Base-by-base conservation (phyloP, 2,113 vertebrate species). In the Scomber japonicus region DNA sequence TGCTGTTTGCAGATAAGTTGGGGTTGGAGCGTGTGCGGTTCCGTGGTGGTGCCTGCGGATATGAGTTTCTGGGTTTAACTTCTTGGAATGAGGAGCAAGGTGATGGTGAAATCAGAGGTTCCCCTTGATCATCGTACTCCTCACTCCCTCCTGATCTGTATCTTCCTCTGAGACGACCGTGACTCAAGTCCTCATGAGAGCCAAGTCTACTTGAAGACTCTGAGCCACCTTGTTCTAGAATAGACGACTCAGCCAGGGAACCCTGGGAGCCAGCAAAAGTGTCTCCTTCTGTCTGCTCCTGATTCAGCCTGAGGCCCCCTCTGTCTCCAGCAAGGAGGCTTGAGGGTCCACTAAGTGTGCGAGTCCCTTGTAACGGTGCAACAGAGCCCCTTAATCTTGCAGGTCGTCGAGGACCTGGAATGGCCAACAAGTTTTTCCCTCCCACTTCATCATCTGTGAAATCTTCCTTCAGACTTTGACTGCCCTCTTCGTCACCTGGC, bases 11-110 rank as follows among this genome's bases (percentile, higher is more conserved):
- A 3, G 60, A 61, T 49, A 92, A 63, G 71, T 86, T 91, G 8
- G 90, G 86, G 84, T 91, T 91, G 24, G 93, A 93, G 55, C 80
- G 89, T 11, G 91, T 91, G 21, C 90, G 89, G 55, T 85, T 93
- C 5, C 91, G 88, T 0, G 92, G 93, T 0, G 93, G 93, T 4
- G 87, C 81, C 71, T 81, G 81, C 0, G 86, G 93, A 53, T 55
- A 57, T 12, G 63, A 82, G 70, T 82, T 48, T 74, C 71, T 91
- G 35, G 80, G 71, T 79, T 81, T 89, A 11, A 90, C 74, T 61
- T 94, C 91, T 44, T 90, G 69, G 84, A 92, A 81, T 12, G 80
- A 74, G 50, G n/a, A 74, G 50, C 24, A 16, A 13, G 88, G 71
- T 0, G 90, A 89, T 6, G 61, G 69, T 11, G 84, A 83, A 60